Base-by-base conservation (phyloP, 1,140 invertebrate genomes). In the Sycophila sp. region DNA sequence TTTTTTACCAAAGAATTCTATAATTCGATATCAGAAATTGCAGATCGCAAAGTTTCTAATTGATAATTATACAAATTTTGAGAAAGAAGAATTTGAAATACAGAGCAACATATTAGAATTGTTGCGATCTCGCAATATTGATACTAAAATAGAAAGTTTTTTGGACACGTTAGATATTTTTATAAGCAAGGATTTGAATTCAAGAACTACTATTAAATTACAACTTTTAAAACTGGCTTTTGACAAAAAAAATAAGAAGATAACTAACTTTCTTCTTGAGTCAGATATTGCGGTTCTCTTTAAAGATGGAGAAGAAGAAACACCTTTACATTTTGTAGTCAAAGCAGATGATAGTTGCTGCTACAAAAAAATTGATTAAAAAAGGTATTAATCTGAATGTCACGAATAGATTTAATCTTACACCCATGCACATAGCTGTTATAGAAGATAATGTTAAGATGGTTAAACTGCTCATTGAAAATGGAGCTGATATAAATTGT, bases 311-410 rank as follows among this genome's bases (percentile, higher is more conserved):
- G 8, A n/a, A 0, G 26, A 22, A 30, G 36, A 47, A 45, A 63
- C 42, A 30, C 24, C 59, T 32, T 36, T 63, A n/a, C 59, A 63
- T 47, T 34, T 30, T 34, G 59, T 42, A 30, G 28, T 63, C 10
- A 45, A 63, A 19, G 15, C 7, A 32, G 1, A 22, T 11, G 15
- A 63, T 19, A n/a, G 2, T 63, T 7, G 4, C 3, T 15, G n/a
- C 47, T 32, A 30, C 32, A 30, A 45, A 47, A 63, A 28, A 30
- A 32, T 7, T 63, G 13, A 11, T 63, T 7, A 0, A 32, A n/a
- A 28, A 47, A 63, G 59, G 59, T 10, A 22, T 42, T 26, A 1
- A 45, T 4, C 7, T 47, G 10, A 63, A 63, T 63, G 24, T 4
- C 40, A 10, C 17, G 5, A 42, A 60, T 26, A 42, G 42, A 42